Percentiles rank a stretch among this genome's conserved stretches.
Conservation (phyloP, 1,140 invertebrate genomes). For the Eurytemora carolleeae region DNA sequence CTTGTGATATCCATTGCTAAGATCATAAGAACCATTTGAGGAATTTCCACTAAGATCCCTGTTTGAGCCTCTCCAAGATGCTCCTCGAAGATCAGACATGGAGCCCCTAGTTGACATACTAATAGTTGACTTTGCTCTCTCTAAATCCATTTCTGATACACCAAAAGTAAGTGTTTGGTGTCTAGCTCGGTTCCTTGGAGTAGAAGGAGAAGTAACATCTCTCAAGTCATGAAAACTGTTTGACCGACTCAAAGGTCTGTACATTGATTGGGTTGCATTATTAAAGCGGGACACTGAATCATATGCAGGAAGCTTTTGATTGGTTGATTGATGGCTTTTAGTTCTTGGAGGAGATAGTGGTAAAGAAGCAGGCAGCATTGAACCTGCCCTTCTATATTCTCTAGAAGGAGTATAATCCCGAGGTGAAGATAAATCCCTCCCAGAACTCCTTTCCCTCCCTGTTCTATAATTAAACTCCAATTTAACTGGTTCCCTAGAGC, state of each 20-base stretch:
- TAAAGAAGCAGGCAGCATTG: not conserved
- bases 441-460: too few species aligned
- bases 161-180: conserved; percentile 9
- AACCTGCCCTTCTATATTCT: not conserved
- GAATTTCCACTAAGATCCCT: too few species aligned
- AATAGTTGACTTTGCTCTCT: not conserved
- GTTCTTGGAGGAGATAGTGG: not conserved
- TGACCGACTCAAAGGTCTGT: not conserved
- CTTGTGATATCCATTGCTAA: not conserved
- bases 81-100: too few species aligned
- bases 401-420: not conserved
- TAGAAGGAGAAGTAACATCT: not conserved
- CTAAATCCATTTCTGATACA: conserved; percentile 7
- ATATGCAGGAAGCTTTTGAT: too few species aligned
- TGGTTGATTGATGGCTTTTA: too few species aligned
- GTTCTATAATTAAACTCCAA: too few species aligned
- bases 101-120: not conserved
- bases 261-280: too few species aligned
- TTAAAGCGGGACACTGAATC: too few species aligned
- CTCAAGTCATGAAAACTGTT: conserved; percentile 5
- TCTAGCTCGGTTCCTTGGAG: not conserved
- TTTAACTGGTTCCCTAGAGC: too few species aligned
- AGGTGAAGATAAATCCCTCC: too few species aligned
- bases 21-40: too few species aligned
- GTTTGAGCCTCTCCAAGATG: not conserved